Base-by-base conservation (phyloP, 2,888 invertebrate genomes). In the Rhingia rostrata region DNA sequence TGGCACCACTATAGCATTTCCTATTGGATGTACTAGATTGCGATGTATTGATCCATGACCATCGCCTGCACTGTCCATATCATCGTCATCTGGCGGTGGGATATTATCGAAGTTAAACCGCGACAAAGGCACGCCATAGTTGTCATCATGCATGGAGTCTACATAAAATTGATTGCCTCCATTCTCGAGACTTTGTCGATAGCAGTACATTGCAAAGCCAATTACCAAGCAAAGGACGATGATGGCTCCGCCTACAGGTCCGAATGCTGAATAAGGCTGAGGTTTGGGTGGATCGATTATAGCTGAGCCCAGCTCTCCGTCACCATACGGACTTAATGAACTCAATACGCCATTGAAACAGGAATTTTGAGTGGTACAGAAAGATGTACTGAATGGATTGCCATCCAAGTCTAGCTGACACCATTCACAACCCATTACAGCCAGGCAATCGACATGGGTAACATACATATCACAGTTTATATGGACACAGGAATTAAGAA, bases 381-480 rank as follows among this genome's bases (percentile, higher is more conserved):
- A 97, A 0, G 97, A 95, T 5, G 93, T 91, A 1, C 93, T 91
- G 14, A 97, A 93, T 6, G 93, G 92, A 32, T 95, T 94, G 0
- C 95, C 96, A 88, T 97, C 96, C 5, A 94, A 92, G 88, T 97
- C 96, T 74, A 95, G 92, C 88, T 95, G 95, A 90, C 98, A 98
- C 98, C 98, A 98, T 90, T 97, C 97, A 91, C 98, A 98, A 73
- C 97, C 97, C 87, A 96, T 93, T 33, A 97, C 93, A 0, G 95
- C 95, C 56, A 93, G 89, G 88, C 96, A 96, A 61, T 94, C 93
- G 1, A 93, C 92, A 88, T 95, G 94, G 0, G 93, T 93, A 45
- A 92, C 88, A 89, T 94, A 95, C 6, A 92, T 91, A 89, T 95
- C 95, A 89, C 96, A 96, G 88, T 94, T 93, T 73, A 94, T 93